These are phyloP conservation scores for Drosophila emarginata DNA, from an alignment of 2,888 invertebrate species.

Conservation along the genomic window DNA sequence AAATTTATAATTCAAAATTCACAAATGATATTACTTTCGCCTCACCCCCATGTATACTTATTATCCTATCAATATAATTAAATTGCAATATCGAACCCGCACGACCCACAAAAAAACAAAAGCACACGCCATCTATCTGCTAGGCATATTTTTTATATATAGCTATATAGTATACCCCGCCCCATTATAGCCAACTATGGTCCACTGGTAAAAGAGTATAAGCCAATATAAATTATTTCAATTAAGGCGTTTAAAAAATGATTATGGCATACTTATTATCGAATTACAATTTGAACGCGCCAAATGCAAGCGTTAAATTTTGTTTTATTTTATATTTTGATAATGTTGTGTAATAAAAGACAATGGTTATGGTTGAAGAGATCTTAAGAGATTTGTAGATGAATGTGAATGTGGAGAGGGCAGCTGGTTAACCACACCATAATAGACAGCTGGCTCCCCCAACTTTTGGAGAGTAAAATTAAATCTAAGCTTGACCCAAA, in stretches of 20 bases:
- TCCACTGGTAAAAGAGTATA: conserved; percentile 20
- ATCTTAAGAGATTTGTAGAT: conserved; percentile 26
- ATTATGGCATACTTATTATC: conserved; percentile 71
- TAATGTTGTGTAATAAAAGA: conserved; percentile 71
- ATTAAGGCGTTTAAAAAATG: conserved; percentile 75
- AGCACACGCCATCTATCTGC: conserved; percentile 7
- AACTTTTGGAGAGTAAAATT: conserved; percentile 48
- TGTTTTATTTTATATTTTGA: conserved; percentile 51
- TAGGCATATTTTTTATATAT: not conserved
- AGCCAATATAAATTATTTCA: conserved; percentile 67
- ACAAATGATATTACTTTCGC: conserved; percentile 32
- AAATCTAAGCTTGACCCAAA: conserved; percentile 76
- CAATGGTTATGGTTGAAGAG: conserved; percentile 57
- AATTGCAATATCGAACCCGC: conserved; percentile 63
- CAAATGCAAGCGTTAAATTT: conserved; percentile 55
- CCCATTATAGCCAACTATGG: not conserved
- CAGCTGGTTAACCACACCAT: conserved; percentile 34
- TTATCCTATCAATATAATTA: conserved; percentile 59
- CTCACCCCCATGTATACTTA: not conserved
- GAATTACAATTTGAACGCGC: conserved; percentile 62
- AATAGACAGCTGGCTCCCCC: conserved; percentile 12
- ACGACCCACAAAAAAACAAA: conserved; percentile 24
- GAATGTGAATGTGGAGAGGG: not conserved
- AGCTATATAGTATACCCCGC: conserved; percentile 33
- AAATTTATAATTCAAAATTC: conserved; percentile 43